Percentiles rank a stretch among this genome's conserved stretches.
phyloP scores from a whole-genome alignment of 2,113 vertebrate genomes.

The Lasiurus cinereus region DNA sequence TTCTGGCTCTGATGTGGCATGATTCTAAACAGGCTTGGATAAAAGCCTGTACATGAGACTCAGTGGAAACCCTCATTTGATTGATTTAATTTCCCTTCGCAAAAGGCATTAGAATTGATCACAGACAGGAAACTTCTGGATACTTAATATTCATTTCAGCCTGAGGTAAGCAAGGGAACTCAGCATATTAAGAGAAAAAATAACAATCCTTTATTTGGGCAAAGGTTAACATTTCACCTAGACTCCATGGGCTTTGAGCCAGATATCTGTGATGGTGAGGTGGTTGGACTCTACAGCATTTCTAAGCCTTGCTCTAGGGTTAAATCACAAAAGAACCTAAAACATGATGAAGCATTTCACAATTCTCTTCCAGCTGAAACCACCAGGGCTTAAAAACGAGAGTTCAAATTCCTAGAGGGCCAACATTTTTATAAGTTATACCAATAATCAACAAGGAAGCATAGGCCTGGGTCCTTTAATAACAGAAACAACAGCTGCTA shows the following conservation, averaged over 20 bases:
- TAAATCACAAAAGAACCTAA: conserved; percentile 34
- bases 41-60: conserved; percentile 56
- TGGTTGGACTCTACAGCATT: background rate
- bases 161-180: conserved; percentile 33
- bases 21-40: conserved; percentile 74
- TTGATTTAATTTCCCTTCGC: conserved; percentile 80
- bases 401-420: background rate
- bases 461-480: background rate
- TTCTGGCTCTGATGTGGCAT: conserved; percentile 13
- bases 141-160: conserved; percentile 64
- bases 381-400: background rate
- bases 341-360: background rate
- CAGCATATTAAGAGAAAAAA: conserved; percentile 38
- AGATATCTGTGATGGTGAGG: background rate
- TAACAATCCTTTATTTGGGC: conserved; percentile 1
- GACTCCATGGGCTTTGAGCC: background rate
- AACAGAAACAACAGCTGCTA: background rate
- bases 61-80: conserved; percentile 79
- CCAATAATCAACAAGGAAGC: background rate
- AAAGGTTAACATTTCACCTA: conserved; percentile 18
- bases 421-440: background rate
- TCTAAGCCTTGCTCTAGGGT: background rate
- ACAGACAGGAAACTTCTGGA: conserved; percentile 74
- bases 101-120: conserved; percentile 81
- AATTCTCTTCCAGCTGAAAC: conserved; percentile 29